Evolutionary conservation across 2,888 invertebrate genomes (phyloP).

Genomic region (Oscheius sp.): DNA sequence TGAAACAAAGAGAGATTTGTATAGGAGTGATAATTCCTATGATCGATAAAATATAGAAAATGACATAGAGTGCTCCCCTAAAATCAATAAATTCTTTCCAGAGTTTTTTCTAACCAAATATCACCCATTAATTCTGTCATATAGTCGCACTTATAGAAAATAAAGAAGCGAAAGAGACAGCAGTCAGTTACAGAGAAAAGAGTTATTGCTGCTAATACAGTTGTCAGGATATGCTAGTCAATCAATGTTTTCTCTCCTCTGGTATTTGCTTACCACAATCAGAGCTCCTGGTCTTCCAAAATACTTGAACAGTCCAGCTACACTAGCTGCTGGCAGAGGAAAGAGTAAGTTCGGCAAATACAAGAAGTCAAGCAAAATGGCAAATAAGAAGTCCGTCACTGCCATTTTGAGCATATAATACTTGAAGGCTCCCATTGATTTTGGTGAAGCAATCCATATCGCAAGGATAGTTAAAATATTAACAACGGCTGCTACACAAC

Average conservation of each 20-base stretch:
- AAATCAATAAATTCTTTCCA: background rate
- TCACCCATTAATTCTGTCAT: background rate
- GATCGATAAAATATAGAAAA: too few species aligned
- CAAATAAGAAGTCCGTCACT: background rate
- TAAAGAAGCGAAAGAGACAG: background rate
- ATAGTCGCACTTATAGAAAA: background rate
- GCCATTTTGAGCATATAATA: constrained; percentile 1
- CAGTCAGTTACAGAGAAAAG: background rate
- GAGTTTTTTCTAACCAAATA: background rate
- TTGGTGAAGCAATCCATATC: background rate
- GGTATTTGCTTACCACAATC: background rate
- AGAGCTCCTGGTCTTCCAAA: background rate
- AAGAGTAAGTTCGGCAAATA: background rate
- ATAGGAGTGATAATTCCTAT: too few species aligned
- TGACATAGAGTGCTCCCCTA: background rate
- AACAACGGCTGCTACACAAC: background rate
- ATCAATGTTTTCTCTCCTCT: background rate
- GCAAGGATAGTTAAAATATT: background rate
- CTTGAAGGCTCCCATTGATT: background rate
- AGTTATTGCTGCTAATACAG: background rate
- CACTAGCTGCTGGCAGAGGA: background rate
- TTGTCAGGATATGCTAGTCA: background rate
- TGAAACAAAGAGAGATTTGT: too few species aligned
- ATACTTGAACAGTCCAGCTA: background rate
- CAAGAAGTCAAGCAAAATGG: background rate